phyloP scores from a whole-genome alignment of 2,113 vertebrate genomes.

The Chrysochloris asiatica region DNA sequence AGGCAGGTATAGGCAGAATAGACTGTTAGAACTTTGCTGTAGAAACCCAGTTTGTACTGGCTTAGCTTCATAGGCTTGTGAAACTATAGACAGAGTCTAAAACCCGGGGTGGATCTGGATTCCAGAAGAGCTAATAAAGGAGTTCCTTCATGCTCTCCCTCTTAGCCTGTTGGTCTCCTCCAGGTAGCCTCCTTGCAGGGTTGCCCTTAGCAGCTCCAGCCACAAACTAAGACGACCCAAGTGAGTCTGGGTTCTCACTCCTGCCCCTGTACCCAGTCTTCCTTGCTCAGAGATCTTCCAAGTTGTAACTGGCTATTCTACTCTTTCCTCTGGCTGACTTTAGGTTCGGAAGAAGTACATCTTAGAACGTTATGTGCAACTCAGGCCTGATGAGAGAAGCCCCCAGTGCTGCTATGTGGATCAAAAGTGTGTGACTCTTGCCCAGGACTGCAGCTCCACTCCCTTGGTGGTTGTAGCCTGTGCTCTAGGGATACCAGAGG shows the following conservation, averaged over 20 bases:
- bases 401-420: too few species aligned
- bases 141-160: neutral
- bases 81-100: too few species aligned
- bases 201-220: too few species aligned
- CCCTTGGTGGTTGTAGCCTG: too few species aligned
- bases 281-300: neutral
- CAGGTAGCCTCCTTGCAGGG: neutral
- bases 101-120: neutral
- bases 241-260: neutral
- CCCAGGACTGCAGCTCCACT: neutral
- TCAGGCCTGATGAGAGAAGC: too few species aligned
- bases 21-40: neutral
- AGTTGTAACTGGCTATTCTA: too few species aligned
- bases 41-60: neutral
- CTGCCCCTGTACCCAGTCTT: neutral
- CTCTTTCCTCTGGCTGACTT: neutral
- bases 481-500: neutral
- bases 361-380: neutral
- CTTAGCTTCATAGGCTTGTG: neutral
- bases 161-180: neutral
- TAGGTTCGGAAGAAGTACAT: neutral
- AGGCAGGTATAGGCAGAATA: neutral
- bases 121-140: neutral
- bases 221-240: rapidly evolving
- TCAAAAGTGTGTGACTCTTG: too few species aligned